phyloP scores from a whole-genome alignment of 2,797 vertebrate species.

The Gallinago solitaria region DNA sequence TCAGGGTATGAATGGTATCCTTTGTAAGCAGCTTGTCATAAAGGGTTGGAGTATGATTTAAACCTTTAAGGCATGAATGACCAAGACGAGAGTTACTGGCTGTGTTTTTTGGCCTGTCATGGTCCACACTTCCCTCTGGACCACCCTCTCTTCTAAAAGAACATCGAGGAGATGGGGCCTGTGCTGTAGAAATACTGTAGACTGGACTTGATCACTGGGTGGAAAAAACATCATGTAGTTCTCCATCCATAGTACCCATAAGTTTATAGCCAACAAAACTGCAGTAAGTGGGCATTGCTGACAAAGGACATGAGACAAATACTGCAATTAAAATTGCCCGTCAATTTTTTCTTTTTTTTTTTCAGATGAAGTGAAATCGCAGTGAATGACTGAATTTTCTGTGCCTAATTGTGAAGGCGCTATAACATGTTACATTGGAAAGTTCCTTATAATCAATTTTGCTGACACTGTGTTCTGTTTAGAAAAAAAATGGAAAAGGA shows the following conservation, averaged over 20 bases:
- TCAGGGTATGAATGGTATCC: neutral
- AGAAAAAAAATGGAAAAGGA: constrained; percentile 41
- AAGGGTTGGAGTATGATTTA: rapidly evolving
- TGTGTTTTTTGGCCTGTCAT: neutral
- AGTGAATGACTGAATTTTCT: constrained; percentile 8
- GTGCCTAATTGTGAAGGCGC: constrained; percentile 25
- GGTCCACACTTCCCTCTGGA: neutral
- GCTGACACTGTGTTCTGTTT: constrained; percentile 51
- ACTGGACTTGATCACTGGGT: neutral
- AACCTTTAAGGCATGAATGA: neutral
- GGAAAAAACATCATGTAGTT: neutral
- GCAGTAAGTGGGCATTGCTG: neutral
- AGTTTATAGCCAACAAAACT: neutral
- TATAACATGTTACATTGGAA: constrained; percentile 28
- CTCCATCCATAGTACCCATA: neutral
- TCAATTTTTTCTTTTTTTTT: neutral
- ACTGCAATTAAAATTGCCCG: neutral
- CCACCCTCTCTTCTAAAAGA: rapidly evolving
- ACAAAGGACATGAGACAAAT: neutral
- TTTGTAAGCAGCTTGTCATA: neutral
- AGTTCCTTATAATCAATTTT: constrained; percentile 38
- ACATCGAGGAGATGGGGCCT: neutral
- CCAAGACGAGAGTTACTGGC: neutral
- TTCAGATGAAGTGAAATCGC: neutral
- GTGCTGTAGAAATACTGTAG: neutral